Conservation (phyloP, 2,888 invertebrate genomes). For the Frankliniella fusca region DNA sequence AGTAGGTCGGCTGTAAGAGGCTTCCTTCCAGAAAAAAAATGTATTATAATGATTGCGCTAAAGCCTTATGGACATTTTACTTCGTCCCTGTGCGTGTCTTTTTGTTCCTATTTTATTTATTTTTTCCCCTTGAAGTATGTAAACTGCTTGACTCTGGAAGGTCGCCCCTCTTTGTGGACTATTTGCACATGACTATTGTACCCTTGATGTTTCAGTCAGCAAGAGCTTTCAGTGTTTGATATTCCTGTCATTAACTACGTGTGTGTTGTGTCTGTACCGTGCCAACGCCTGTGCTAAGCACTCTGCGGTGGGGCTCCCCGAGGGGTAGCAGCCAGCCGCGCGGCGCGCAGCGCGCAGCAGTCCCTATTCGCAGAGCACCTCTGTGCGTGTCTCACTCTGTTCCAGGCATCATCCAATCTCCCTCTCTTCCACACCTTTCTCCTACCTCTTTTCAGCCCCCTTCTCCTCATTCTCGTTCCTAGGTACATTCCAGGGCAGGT, state of each 20-base stretch:
- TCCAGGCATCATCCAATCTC: not conserved
- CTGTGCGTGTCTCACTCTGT: conserved; percentile 24
- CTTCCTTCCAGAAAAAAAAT: too few species aligned
- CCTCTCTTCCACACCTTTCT: not conserved
- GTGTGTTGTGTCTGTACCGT: not conserved
- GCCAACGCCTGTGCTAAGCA: not conserved
- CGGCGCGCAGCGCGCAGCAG: too few species aligned
- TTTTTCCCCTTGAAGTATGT: not conserved
- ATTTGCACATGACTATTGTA: conserved; percentile 12
- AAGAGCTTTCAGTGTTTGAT: conserved; percentile 17
- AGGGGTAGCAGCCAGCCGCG: too few species aligned
- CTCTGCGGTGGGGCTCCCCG: too few species aligned
- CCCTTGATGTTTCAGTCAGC: conserved; percentile 11
- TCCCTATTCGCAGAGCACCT: not conserved
- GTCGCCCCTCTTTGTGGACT: not conserved
- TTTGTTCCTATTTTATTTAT: not conserved
- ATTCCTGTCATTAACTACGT: not conserved
- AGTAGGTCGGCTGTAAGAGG: not conserved
- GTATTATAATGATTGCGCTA: too few species aligned
- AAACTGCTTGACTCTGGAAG: not conserved
- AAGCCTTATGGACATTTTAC: too few species aligned
- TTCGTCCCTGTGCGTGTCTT: not conserved
- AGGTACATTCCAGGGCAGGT: too few species aligned
- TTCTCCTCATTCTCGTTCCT: too few species aligned
- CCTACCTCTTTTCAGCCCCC: not conserved